Evolutionary conservation across 2,888 invertebrate genomes (phyloP), one percentile per base, ranked within the genome.

Genomic region (Drosophila borborema): DNA sequence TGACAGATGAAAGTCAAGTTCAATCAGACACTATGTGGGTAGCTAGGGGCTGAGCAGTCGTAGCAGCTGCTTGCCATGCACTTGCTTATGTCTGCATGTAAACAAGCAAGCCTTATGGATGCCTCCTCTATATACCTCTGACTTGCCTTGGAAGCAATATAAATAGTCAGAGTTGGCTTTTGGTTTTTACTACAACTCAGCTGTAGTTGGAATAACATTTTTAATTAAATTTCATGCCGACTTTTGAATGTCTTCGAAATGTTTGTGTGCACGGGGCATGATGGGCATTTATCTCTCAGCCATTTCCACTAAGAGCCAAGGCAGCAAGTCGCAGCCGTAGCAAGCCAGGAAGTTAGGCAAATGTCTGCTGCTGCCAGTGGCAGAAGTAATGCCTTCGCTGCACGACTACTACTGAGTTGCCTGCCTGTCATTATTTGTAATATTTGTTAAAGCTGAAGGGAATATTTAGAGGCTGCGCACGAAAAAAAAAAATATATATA

Each of bases 191-290:
- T 76, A 65, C 64, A 53, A 46, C 67, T 53, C 67, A 23, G 48
- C 62, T 81, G 66, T 81, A 82, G 86, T 90, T 91, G 79, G 76
- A 82, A 82, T 80, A 74, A 90, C 84, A 82, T 89, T 89, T 90
- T 90, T 91, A 91, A 91, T 90, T 90, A 90, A 91, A 90, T 90
- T 91, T 85, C 72, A 77, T 89, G 82, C 86, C 81, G 86, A 90
- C 81, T 88, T 70, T 80, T 77, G 66, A 72, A 64, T 71, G 74
- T 77, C 73, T 80, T 80, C 63, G 59, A 45, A 49, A 53, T 53
- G 62, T 20, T 49, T 41, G 53, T 55, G 7, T 20, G 63, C 60
- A 38, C 56, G 61, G 55, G 58, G 64, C 67, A 70, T 54, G 70
- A 63, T 68, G 68, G 55, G 74, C 61, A 72, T 66, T 62, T 68